phyloP scores from a whole-genome alignment of 1,140 invertebrate genomes.

The Pararge aegeria region DNA sequence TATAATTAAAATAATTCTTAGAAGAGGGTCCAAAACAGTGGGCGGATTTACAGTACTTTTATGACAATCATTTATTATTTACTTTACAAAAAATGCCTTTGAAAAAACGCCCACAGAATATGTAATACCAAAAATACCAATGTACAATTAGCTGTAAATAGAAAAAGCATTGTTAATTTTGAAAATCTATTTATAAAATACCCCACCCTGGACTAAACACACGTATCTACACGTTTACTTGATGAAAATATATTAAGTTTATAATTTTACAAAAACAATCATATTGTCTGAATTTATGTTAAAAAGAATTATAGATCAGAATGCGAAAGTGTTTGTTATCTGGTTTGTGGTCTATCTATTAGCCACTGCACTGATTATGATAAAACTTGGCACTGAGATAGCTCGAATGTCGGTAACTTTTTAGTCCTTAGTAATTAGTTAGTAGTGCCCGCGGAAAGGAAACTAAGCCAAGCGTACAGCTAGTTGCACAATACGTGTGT shows the following conservation, averaged over 20 bases:
- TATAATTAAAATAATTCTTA: constrained; percentile 2
- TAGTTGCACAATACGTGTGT: constrained; percentile 7
- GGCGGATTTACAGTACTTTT: constrained; percentile 40
- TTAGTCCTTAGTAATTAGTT: too few relatives aligned
- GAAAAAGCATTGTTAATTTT: constrained; percentile 16
- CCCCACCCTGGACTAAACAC: constrained; percentile 3
- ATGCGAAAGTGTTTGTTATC: too few relatives aligned
- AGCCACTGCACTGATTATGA: too few relatives aligned
- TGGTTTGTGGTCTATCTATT: too few relatives aligned
- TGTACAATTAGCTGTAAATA: constrained; percentile 20
- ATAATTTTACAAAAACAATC: too few relatives aligned
- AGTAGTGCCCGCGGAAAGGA: too few relatives aligned
- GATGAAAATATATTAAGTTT: too few relatives aligned
- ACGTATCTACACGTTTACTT: neutral
- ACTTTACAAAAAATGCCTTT: neutral
- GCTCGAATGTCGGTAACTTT: too few relatives aligned
- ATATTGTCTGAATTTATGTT: too few relatives aligned
- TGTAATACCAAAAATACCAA: constrained; percentile 7
- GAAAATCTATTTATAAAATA: constrained; percentile 9
- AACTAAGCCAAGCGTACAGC: too few relatives aligned
- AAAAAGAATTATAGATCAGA: too few relatives aligned
- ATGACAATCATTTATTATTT: neutral
- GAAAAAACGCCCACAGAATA: neutral
- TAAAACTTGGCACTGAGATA: too few relatives aligned
- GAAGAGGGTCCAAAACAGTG: constrained; percentile 37